Evolutionary conservation across 2,113 vertebrate genomes (phyloP), one percentile per base, ranked within the genome.

Genomic region (Platichthys flesus): DNA sequence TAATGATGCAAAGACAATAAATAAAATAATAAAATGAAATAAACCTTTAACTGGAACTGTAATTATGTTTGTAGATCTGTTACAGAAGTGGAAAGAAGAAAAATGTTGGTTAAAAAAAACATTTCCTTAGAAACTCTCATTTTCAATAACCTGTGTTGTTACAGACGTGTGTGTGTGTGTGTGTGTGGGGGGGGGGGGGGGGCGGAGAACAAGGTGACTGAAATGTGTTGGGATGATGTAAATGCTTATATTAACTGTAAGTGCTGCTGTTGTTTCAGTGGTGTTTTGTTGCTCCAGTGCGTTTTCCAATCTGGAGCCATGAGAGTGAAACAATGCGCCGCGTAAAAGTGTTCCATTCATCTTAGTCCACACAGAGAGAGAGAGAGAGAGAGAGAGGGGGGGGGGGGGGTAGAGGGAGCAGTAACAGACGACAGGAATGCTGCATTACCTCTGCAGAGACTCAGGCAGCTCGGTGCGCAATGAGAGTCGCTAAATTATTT

Each of bases 241-340:
- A 92, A 94, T 90, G 90, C 88, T 89, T 90, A 85, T 85, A 91
- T 92, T 93, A 92, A 91, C 72, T 89, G 82, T 79, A 84, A 90
- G 79, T 83, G 85, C 78, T 42, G 84, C 83, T 78, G 85, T 93
- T 93, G 87, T 92, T 93, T 90, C 78, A 40, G 37, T 40, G 87
- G 78, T 84, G 84, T 88, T 91, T 86, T 85, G 90, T 91, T 92
- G 91, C 91, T 93, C 82, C 66, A 84, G 35, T 93, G 90, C 84
- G 58, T 94, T 94, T 94, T 94, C 89, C 91, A 92, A 93, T 93
- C 92, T 90, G 52, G 70, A 89, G 81, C 72, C 87, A 83, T 67
- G 91, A 84, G 81, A 87, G 86, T 92, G 91, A 88, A 90, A 91
- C 89, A 90, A 84, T 85, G 87, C 89, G 40, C 83, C 70, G 76